A percentile compares a stretch with the other conserved stretches of the same genome.
Conservation (phyloP, 1,140 invertebrate species). For the Anadara kagoshimensis region DNA sequence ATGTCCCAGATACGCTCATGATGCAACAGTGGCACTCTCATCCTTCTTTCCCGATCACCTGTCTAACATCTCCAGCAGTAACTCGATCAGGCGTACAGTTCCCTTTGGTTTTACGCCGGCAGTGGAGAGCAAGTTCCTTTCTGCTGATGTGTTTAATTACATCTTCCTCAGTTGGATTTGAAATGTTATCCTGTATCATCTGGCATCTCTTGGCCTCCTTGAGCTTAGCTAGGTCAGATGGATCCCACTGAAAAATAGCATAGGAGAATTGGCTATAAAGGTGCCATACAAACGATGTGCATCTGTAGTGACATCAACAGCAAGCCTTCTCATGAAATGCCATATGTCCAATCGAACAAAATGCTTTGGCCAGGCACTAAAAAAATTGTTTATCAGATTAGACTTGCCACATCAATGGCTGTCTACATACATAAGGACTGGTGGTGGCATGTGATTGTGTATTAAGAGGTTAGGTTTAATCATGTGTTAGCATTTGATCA, state of each 20-base stretch:
- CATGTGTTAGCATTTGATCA: too few relatives aligned
- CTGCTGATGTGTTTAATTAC: conserved; percentile 6
- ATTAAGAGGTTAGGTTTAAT: neutral
- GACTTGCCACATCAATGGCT: neutral
- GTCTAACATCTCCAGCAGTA: conserved; percentile 26
- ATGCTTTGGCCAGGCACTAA: neutral
- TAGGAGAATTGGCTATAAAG: conserved; percentile 29
- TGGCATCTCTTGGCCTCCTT: conserved; percentile 46
- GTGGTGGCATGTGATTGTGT: neutral
- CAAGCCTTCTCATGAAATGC: conserved; percentile 51
- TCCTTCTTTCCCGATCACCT: too few relatives aligned
- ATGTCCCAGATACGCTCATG: conserved; percentile 13
- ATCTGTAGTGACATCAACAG: conserved; percentile 32
- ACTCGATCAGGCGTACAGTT: neutral
- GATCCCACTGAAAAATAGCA: conserved; percentile 30
- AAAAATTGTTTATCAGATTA: neutral
- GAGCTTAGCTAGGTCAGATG: conserved; percentile 33
- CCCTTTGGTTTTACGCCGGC: conserved; percentile 33
- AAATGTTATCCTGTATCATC: conserved; percentile 10
- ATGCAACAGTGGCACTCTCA: conserved; percentile 45
- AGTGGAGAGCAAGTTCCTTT: conserved; percentile 49
- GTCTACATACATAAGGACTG: neutral
- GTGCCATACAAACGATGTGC: conserved; percentile 39
- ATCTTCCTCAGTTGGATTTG: neutral
- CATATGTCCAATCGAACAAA: conserved; percentile 51